phyloP scores from a whole-genome alignment of 1,140 invertebrate species.

The Drosophila yakuba region DNA sequence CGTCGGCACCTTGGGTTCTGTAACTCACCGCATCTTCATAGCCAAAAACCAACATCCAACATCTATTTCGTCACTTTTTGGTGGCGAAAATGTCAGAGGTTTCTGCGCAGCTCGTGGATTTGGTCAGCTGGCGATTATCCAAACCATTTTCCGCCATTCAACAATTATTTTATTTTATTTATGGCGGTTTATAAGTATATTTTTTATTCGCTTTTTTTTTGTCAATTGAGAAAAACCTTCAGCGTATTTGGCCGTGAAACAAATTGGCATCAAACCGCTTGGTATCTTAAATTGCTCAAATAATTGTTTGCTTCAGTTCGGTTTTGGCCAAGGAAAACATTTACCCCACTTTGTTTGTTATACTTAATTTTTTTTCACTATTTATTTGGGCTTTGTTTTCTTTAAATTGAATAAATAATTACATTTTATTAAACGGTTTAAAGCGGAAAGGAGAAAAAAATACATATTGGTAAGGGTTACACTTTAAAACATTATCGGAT shows the following conservation, averaged over 20 bases:
- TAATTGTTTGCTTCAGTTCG: constrained; percentile 37
- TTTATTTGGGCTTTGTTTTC: constrained; percentile 31
- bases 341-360: constrained; percentile 16
- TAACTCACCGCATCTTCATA: constrained; percentile 35
- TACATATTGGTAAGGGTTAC: no score
- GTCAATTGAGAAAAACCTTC: constrained; percentile 43
- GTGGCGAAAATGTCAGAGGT: constrained; percentile 56
- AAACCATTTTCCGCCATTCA: constrained; percentile 63
- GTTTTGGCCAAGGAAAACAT: constrained; percentile 38
- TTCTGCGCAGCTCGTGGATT: constrained; percentile 9
- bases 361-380: constrained; percentile 17
- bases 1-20: constrained; percentile 56
- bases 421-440: background rate
- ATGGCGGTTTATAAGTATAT: constrained; percentile 14
- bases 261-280: constrained; percentile 40
- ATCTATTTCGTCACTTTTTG: constrained; percentile 54
- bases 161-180: constrained; percentile 25
- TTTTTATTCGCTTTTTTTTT: constrained; percentile 22
- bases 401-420: constrained; percentile 24
- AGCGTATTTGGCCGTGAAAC: constrained; percentile 33
- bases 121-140: constrained; percentile 56
- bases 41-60: constrained; percentile 16
- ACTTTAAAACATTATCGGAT: no score
- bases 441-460: no score
- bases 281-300: constrained; percentile 34